Evolutionary conservation across 2,888 invertebrate species (phyloP).

Genomic region (Mechanitis mazaeus): DNA sequence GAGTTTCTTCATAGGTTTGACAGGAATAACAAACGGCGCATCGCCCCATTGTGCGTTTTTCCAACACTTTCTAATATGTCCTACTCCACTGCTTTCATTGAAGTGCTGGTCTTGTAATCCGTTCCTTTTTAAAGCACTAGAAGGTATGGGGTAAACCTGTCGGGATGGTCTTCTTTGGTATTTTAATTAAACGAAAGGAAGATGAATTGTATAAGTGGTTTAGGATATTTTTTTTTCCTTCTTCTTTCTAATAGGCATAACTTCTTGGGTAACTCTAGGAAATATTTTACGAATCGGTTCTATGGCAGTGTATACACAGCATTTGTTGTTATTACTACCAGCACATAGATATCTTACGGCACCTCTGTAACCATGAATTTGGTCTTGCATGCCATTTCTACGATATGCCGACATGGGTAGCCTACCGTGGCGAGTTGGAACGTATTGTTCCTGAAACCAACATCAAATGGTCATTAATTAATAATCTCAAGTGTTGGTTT

Average conservation of each 20-base stretch:
- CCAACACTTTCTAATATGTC: slow-evolving; percentile 63
- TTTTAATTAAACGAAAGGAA: background rate
- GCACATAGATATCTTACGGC: slow-evolving; percentile 58
- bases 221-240: slow-evolving; percentile 43
- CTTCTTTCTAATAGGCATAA: slow-evolving; percentile 47
- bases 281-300: slow-evolving; percentile 50
- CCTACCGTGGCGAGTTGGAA: slow-evolving; percentile 62
- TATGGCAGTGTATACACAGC: slow-evolving; percentile 48
- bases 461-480: slow-evolving; percentile 39
- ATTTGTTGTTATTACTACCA: slow-evolving; percentile 31
- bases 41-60: slow-evolving; percentile 47
- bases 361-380: slow-evolving; percentile 64
- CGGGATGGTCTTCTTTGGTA: slow-evolving; percentile 22
- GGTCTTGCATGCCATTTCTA: slow-evolving; percentile 66
- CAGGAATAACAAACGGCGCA: slow-evolving; percentile 45
- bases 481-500: slow-evolving; percentile 32
- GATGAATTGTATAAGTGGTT: too few species aligned
- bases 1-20: slow-evolving; percentile 62
- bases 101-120: slow-evolving; percentile 65
- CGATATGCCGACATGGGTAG: slow-evolving; percentile 59
- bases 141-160: slow-evolving; percentile 60
- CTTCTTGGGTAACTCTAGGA: slow-evolving; percentile 56
- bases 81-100: slow-evolving; percentile 57
- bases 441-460: slow-evolving; percentile 73
- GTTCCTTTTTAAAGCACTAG: slow-evolving; percentile 62